Evolutionary conservation across 2,888 invertebrate genomes (phyloP).

Genomic region (Sinelater perroti): DNA sequence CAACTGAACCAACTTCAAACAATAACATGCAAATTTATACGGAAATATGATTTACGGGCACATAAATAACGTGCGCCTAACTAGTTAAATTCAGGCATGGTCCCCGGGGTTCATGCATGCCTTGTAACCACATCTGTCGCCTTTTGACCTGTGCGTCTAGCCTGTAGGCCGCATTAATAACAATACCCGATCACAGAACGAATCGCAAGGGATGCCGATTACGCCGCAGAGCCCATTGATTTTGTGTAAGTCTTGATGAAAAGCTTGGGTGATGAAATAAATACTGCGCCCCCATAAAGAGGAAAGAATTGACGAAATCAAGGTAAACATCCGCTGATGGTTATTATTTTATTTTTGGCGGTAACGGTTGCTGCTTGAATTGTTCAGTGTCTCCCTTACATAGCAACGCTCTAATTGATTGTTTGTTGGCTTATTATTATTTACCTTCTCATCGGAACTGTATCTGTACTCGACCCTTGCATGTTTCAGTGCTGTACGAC

Average conservation of each 20-base stretch:
- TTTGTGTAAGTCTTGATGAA: no score
- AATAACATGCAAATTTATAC: conserved; percentile 42
- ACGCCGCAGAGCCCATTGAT: no score
- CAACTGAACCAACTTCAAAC: conserved; percentile 29
- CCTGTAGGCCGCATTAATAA: conserved; percentile 12
- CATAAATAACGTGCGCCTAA: conserved; percentile 49
- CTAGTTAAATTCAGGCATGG: conserved; percentile 47
- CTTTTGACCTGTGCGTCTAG: conserved; percentile 38
- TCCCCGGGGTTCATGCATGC: conserved; percentile 44
- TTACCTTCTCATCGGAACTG: conserved; percentile 9
- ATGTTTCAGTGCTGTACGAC: background rate
- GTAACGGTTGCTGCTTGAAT: no score
- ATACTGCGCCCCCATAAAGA: no score
- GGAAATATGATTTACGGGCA: conserved; percentile 47
- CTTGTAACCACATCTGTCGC: conserved; percentile 46
- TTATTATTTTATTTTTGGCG: no score
- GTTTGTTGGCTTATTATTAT: conserved; percentile 5
- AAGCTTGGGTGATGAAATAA: no score
- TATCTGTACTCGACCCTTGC: background rate
- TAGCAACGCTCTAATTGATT: conserved; percentile 10
- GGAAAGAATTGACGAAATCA: no score
- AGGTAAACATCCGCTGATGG: no score
- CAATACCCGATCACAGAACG: background rate
- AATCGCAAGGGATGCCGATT: no score
- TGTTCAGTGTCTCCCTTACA: no score